Base-by-base conservation (phyloP, 2,888 invertebrate genomes). In the Phyllotreta striolata region DNA sequence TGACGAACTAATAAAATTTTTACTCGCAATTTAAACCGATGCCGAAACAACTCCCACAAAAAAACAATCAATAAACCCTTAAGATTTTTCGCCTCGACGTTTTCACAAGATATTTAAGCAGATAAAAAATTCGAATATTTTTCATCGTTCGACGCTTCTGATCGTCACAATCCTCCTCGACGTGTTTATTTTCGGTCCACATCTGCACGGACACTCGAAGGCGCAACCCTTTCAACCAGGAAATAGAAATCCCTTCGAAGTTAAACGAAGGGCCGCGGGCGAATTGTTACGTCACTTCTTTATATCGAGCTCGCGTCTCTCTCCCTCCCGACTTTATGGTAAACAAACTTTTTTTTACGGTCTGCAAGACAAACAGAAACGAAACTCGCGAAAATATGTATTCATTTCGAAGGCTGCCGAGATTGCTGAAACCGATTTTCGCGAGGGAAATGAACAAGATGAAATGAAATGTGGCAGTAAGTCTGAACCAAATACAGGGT, bases 221-320 rank as follows among this genome's bases (percentile, higher is more conserved):
- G 51, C 59, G 9, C 52, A 64, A 43, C 60, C 60, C 43, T 59
- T 64, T 60, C 60, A 60, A 9, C 34, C 60, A 41, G 64, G 60
- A 60, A 64, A 64, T 60, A 60, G 60, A 55, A 44, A 51, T 56
- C 41, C 44, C 55, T 64, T 46, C 38, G 37, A 55, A 63, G 64
- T 55, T 64, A 64, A 64, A 60, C 60, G 64, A 64, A 64, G 49
- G 60, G 64, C 64, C 51, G 39, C 10, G 12, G 56, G 64, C 56
- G 39, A 55, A 60, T 38, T 38, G 55, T 51, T 49, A 57, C 52
- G 43, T 57, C 41, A 59, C 51, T 41, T 52, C 38, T 13, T 10
- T 52, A 52, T 52, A 12, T 10, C n/a, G n/a, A 35, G 52, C 14
- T n/a, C 49, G n/a, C 38, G 38, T 7, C 14, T 38, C 47, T 57